Conservation (phyloP, 2,797 vertebrate species). For the Heliangelus exortis region DNA sequence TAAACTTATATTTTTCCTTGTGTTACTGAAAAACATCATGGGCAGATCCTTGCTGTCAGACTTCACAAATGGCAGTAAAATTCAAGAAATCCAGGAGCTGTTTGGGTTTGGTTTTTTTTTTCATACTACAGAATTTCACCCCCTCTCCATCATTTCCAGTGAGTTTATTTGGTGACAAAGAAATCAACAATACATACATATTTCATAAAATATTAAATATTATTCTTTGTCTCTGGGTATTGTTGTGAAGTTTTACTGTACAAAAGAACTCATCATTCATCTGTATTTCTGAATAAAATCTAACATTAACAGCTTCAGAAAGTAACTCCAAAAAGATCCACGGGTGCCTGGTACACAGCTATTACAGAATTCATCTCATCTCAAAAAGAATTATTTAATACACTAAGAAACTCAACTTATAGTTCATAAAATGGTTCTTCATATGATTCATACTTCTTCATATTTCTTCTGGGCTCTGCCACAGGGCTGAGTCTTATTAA, state of each 20-base stretch:
- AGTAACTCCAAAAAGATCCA: neutral
- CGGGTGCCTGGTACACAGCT: neutral
- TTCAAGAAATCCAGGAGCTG: neutral
- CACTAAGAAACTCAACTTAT: constrained; percentile 18
- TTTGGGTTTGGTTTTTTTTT: neutral
- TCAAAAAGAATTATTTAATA: constrained; percentile 31
- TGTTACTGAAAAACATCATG: neutral
- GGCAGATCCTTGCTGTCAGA: neutral
- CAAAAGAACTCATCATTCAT: neutral
- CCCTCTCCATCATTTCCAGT: neutral
- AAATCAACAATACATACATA: neutral
- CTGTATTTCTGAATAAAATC: neutral
- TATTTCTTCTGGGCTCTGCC: constrained; percentile 13
- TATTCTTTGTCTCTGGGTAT: neutral
- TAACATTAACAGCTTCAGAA: neutral
- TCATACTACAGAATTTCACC: neutral
- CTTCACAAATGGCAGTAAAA: neutral
- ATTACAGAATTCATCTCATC: neutral
- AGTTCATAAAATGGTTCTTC: constrained; percentile 19
- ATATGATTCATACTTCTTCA: neutral
- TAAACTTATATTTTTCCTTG: neutral
- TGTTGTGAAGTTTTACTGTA: neutral
- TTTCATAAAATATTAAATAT: neutral
- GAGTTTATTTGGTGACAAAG: neutral
- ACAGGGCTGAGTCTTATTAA: neutral